Base-by-base conservation (phyloP, 2,888 invertebrate genomes). In the Agrochola macilenta region DNA sequence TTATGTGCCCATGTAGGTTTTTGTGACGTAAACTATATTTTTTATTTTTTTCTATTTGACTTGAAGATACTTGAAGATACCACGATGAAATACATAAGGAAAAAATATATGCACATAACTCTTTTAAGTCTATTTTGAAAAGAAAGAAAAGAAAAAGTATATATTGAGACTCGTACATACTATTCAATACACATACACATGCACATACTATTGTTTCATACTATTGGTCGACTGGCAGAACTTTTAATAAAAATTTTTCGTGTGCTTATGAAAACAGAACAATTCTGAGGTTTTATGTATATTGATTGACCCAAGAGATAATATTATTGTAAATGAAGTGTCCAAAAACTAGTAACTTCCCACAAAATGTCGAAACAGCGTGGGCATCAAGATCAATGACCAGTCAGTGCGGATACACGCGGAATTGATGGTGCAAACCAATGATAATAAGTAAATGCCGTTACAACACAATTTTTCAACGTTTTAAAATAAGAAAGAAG, bases 361-460 rank as follows among this genome's bases (percentile, higher is more conserved):
- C 89, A 91, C 91, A 89, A 89, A 88, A 81, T 74, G 83, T 87
- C 85, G 82, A 87, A 86, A 87, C 82, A 66, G 92, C 91, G 94
- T 93, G 92, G 93, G 92, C 88, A 81, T 81, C 71, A 85, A 90
- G 91, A 92, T 92, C 92, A 90, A 91, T 90, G 91, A 83, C 90
- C 91, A 87, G 81, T 87, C 88, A 83, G 83, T 86, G 78, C 85
- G 76, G 88, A 90, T 90, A 92, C 90, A 90, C 83, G 89, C 89
- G 82, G 90, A 93, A 94, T 91, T 89, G 91, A 93, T 93, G 93
- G 90, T 89, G 83, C 89, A 84, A 87, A 89, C 81, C 84, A 69
- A 73, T 76, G 86, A 84, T 85, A 84, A 86, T 81, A 89, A 86
- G 77, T 72, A 74, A 87, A 86, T 74, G 78, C 87, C 84, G 89